These are phyloP conservation scores for Sialia sialis DNA, from an alignment of 2,113 vertebrate genomes.

Conservation along the genomic window DNA sequence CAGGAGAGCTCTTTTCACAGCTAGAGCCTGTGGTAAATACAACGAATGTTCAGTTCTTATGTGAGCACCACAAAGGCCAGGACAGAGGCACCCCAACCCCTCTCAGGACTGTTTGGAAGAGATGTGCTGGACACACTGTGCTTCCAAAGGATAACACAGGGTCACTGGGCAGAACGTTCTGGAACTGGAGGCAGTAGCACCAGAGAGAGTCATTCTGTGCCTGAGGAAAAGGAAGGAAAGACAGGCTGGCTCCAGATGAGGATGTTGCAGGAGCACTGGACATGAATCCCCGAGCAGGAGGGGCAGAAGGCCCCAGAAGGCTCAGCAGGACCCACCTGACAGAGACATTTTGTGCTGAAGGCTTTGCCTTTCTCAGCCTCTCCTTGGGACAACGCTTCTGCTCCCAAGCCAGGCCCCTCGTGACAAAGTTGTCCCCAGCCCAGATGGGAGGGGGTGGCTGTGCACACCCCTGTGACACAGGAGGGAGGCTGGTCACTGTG, in stretches of 20 bases:
- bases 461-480: fast-evolving
- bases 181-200: neutral
- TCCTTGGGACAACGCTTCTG: neutral
- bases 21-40: neutral
- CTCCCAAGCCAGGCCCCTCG: neutral
- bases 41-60: neutral
- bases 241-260: neutral
- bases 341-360: neutral
- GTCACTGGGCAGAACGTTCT: neutral
- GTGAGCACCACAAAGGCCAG: neutral
- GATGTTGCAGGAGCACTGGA: neutral
- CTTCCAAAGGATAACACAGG: neutral
- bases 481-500: neutral
- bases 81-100: neutral
- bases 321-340: neutral
- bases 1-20: neutral
- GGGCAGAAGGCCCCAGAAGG: neutral
- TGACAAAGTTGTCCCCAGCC: fast-evolving
- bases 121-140: neutral
- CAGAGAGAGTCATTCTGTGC: neutral
- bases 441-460: fast-evolving
- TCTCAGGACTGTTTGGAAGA: neutral
- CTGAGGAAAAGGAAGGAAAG: neutral
- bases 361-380: neutral
- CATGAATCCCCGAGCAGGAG: neutral